A percentile compares a stretch with the other conserved stretches of the same genome.
phyloP scores from a whole-genome alignment of 1,140 invertebrate species.

The Muscidifurax raptorellus region DNA sequence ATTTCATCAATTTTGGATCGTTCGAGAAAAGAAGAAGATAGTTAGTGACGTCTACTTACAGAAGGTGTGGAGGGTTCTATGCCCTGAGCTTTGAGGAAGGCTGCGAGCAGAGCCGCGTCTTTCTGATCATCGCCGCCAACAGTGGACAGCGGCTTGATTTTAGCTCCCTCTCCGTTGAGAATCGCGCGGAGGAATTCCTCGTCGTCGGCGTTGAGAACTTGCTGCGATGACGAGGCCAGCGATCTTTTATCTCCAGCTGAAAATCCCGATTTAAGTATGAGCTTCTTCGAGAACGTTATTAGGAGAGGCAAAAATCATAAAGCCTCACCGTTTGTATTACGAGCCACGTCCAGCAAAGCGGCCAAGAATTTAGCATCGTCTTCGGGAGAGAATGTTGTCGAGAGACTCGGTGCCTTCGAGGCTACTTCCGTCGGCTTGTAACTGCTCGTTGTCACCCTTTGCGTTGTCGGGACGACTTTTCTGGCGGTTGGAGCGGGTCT shows the following conservation, averaged over 20 bases:
- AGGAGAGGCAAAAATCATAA: too few relatives aligned
- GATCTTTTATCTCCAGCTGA: too few relatives aligned
- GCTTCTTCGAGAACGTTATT: too few relatives aligned
- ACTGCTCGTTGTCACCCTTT: slow-evolving; percentile 9
- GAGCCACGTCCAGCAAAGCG: slow-evolving; percentile 60
- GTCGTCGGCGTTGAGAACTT: slow-evolving; percentile 59
- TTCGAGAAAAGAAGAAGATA: neutral
- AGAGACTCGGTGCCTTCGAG: slow-evolving; percentile 27
- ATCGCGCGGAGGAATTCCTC: slow-evolving; percentile 66
- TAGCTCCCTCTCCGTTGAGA: slow-evolving; percentile 58
- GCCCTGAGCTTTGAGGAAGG: slow-evolving; percentile 80
- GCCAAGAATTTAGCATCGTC: slow-evolving; percentile 69
- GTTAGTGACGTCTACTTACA: neutral
- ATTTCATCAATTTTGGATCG: neutral
- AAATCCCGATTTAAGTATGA: too few relatives aligned
- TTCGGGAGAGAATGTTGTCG: slow-evolving; percentile 66
- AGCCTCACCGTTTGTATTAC: slow-evolving; percentile 30
- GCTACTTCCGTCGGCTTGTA: neutral
- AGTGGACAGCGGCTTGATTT: slow-evolving; percentile 45
- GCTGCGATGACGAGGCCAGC: neutral
- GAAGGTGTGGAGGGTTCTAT: slow-evolving; percentile 80
- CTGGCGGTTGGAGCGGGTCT: slow-evolving; percentile 51
- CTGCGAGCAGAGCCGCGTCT: slow-evolving; percentile 81
- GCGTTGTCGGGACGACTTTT: slow-evolving; percentile 50
- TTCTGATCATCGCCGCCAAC: slow-evolving; percentile 70